A percentile compares a stretch with the other conserved stretches of the same genome.
These are phyloP conservation scores for Netelia virgata DNA, from an alignment of 2,888 invertebrate genomes.

Conservation along the genomic window DNA sequence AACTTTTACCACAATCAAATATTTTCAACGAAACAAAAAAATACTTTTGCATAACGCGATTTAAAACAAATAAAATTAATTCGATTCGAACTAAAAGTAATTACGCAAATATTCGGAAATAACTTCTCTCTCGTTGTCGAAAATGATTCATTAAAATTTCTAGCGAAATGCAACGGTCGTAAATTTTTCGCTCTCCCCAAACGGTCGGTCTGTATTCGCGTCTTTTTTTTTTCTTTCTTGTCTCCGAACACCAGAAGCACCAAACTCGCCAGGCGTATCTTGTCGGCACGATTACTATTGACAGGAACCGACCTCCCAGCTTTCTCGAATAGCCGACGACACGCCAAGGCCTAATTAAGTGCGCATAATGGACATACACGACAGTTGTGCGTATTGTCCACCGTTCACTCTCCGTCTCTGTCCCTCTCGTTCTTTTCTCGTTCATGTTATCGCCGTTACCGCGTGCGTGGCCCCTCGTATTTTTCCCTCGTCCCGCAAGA, in stretches of 20 bases:
- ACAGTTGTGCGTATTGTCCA: conserved; percentile 81
- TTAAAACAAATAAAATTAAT: too few species aligned
- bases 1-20: too few species aligned
- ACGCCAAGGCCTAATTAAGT: conserved; percentile 81
- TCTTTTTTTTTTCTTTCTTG: neutral
- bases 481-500: conserved; percentile 2
- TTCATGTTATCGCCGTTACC: conserved; percentile 56
- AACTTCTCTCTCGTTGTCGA: neutral
- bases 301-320: conserved; percentile 37
- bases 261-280: conserved; percentile 31
- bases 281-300: conserved; percentile 32
- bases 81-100: too few species aligned
- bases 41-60: too few species aligned
- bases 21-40: too few species aligned
- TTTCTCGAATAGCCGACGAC: conserved; percentile 69
- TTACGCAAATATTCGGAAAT: neutral
- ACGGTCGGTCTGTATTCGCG: neutral
- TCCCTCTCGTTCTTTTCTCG: conserved; percentile 11
- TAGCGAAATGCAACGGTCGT: conserved; percentile 1
- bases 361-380: conserved; percentile 80
- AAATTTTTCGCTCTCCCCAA: conserved; percentile 6
- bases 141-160: conserved; percentile 7
- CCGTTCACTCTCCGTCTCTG: conserved; percentile 21
- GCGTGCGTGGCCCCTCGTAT: conserved; percentile 45
- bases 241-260: neutral